Conservation (phyloP, 2,113 vertebrate species). For the Tetrao urogallus region DNA sequence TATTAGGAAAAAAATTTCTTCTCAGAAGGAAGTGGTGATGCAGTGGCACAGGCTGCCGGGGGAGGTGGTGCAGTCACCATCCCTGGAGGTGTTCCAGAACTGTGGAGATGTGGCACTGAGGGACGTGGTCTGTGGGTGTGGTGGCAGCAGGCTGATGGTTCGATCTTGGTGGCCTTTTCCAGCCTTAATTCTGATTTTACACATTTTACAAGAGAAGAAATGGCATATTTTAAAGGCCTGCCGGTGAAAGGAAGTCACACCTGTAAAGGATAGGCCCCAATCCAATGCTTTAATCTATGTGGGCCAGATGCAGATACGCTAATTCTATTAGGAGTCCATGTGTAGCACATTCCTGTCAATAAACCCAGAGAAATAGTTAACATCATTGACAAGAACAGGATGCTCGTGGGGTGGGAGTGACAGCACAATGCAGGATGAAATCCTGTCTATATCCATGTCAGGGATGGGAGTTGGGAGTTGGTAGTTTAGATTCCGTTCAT, state of each 20-base stretch:
- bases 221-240: neutral
- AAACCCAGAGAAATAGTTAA: conserved; percentile 30
- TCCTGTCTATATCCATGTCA: neutral
- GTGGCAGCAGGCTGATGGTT: too few species aligned
- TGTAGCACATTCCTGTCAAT: neutral
- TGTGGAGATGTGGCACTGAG: too few species aligned
- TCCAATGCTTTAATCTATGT: neutral
- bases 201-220: neutral
- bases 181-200: too few species aligned
- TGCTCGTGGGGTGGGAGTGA: neutral
- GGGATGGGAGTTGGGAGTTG: neutral
- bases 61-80: too few species aligned
- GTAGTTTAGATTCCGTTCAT: conserved; percentile 32
- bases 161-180: too few species aligned
- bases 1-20: too few species aligned
- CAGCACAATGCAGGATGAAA: neutral
- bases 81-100: too few species aligned
- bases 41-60: too few species aligned
- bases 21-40: too few species aligned
- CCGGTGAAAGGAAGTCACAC: neutral
- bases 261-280: neutral
- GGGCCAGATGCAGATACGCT: neutral
- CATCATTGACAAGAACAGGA: neutral
- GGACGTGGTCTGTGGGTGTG: too few species aligned
- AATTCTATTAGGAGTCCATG: neutral